Base-by-base conservation (phyloP, 2,888 invertebrate genomes). In the Gortyna flavago region DNA sequence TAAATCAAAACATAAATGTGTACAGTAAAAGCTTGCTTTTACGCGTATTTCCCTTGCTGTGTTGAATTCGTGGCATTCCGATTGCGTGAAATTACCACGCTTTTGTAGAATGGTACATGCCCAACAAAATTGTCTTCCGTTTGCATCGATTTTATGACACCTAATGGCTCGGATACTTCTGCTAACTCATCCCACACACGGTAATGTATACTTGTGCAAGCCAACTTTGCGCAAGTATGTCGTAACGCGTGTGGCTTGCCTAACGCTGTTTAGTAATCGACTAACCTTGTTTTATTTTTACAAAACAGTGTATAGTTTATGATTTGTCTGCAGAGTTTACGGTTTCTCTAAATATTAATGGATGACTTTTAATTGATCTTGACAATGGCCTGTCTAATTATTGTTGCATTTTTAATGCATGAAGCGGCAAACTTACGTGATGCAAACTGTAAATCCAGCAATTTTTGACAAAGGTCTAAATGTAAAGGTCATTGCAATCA, bases 1-100 rank as follows among this genome's bases (percentile, higher is more conserved):
- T 29, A 29, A 59, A 74, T 44, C 18, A 73, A 21, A 44, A 72
- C 16, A 41, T 72, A 71, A 18, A 32, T 35, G 41, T 44, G n/a
- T 41, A 73, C 25, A 38, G 69, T 29, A 25, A 38, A 54, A 54
- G 54, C 25, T 25, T 11, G 18, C 7, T 35, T n/a, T 35, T n/a
- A 57, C n/a, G 29, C 73, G 59, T 61, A 29, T 75, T 48, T 35
- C 7, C 9, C 7, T 48, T 54, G 25, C 5, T 21, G 32, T 44
- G 44, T 72, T 59, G 35, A 59, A 72, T 44, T 74, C 2, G 4
- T 25, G 29, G 44, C 3, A 71, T 38, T n/a, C 0, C 6, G 32
- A 5, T 71, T 35, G 32, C 16, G 9, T 74, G 21, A 59, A 57
- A 57, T 18, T 16, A 32, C 5, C 5, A 51, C 9, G 6, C 18